Evolutionary conservation across 1,140 invertebrate species (phyloP).

Genomic region (Cydia strobilella): DNA sequence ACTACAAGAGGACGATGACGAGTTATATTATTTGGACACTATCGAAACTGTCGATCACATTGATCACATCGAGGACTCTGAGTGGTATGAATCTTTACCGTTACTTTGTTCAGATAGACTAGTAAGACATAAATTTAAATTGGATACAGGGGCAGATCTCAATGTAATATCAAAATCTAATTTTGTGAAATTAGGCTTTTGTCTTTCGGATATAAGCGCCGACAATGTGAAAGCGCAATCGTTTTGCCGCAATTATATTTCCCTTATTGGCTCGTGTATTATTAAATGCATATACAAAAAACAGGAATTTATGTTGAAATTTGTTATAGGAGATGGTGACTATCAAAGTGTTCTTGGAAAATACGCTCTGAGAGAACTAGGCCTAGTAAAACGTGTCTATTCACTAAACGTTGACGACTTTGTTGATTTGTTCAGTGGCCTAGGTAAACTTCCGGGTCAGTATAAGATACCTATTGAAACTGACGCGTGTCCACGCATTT

Average conservation of each 20-base stretch:
- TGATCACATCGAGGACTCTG: background rate
- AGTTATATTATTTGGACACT: constrained; percentile 22
- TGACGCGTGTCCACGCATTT: background rate
- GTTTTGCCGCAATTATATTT: constrained; percentile 17
- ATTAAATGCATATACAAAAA: constrained; percentile 3
- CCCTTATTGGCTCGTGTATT: background rate
- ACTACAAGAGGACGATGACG: background rate
- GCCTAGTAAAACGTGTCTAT: constrained; percentile 3
- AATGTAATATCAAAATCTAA: background rate
- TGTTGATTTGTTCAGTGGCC: constrained; percentile 6
- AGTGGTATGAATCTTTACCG: constrained; percentile 27
- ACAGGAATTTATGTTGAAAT: background rate
- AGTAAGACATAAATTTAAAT: constrained; percentile 2
- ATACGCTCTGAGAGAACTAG: constrained; percentile 1
- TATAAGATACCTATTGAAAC: constrained; percentile 1
- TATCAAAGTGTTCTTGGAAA: constrained; percentile 28
- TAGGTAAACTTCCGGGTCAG: constrained; percentile 23
- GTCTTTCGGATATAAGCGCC: background rate
- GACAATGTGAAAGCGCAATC: constrained; percentile 18
- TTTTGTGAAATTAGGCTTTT: constrained; percentile 10
- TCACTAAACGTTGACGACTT: background rate
- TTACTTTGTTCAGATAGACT: background rate
- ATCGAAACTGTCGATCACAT: background rate
- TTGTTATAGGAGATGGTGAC: background rate
- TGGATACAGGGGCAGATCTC: constrained; percentile 24